These are phyloP conservation scores for Carterocephalus palaemon DNA, from an alignment of 2,888 invertebrate species.

Conservation along the genomic window DNA sequence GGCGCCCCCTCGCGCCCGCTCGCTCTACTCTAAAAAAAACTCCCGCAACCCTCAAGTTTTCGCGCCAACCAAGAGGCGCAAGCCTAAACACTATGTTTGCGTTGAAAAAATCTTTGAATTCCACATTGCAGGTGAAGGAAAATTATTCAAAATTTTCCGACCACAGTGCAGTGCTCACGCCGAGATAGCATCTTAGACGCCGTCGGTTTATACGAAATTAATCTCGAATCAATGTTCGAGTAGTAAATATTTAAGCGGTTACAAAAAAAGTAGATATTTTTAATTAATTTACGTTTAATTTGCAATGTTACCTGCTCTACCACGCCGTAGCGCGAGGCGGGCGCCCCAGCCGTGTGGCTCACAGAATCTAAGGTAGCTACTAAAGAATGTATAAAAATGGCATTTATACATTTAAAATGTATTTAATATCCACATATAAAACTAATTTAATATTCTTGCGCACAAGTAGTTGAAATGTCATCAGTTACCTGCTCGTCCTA, in stretches of 20 bases:
- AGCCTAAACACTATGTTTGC: conserved; percentile 43
- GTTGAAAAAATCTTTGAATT: conserved; percentile 40
- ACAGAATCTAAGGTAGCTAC: background rate
- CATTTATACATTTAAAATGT: no score
- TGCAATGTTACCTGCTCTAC: conserved; percentile 3
- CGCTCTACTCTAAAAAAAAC: conserved; percentile 49
- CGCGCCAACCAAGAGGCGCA: conserved; percentile 58
- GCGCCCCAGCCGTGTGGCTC: background rate
- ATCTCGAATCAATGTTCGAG: background rate
- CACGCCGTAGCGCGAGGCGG: background rate
- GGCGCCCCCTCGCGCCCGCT: conserved; percentile 49
- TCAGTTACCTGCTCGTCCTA: no score
- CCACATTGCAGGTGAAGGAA: conserved; percentile 47
- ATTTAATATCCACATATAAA: no score
- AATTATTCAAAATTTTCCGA: conserved; percentile 71
- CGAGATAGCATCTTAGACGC: conserved; percentile 38
- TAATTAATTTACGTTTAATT: conserved; percentile 8
- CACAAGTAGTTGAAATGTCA: no score
- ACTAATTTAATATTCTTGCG: no score
- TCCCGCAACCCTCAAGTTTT: conserved; percentile 47
- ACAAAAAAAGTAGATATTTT: background rate
- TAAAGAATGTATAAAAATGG: no score
- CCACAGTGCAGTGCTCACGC: conserved; percentile 47
- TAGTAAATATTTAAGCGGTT: background rate
- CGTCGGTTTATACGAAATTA: conserved; percentile 20